Conservation (phyloP, 2,113 vertebrate species). For the Xyrauchen texanus region DNA sequence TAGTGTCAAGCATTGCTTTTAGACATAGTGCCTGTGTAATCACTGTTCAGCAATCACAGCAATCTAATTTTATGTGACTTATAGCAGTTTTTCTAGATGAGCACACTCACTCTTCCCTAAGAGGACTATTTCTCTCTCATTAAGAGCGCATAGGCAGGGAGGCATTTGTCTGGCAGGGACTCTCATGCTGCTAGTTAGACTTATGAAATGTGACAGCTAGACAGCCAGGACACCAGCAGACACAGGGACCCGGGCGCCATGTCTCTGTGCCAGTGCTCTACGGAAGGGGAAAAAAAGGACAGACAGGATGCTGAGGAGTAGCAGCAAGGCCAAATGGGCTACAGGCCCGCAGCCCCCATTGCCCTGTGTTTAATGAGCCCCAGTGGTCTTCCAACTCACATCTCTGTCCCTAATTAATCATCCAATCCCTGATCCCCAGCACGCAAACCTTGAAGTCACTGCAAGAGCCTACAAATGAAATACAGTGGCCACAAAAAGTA, state of each 20-base stretch:
- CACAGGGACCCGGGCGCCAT: not conserved
- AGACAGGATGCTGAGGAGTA: not conserved
- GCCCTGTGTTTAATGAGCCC: constrained; percentile 29
- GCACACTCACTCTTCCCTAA: not conserved
- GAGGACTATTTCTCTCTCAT: constrained; percentile 4
- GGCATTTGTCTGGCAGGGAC: not conserved
- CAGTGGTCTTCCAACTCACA: constrained; percentile 19
- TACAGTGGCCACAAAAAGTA: too few relatives aligned
- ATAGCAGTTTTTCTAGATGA: not conserved
- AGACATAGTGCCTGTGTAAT: not conserved
- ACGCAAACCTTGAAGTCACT: constrained; percentile 12
- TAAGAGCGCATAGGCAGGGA: constrained; percentile 1
- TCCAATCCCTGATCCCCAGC: constrained; percentile 3
- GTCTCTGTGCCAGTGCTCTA: not conserved
- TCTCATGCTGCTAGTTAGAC: not conserved
- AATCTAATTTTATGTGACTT: constrained; percentile 5
- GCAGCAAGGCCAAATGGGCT: constrained; percentile 21
- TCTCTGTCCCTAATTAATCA: constrained; percentile 16
- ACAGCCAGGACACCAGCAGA: not conserved
- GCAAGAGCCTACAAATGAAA: not conserved
- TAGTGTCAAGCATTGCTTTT: not conserved
- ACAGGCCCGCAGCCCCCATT: not conserved
- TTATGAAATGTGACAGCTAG: not conserved
- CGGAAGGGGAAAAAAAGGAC: not conserved
- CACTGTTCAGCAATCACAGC: constrained; percentile 1